Conservation (phyloP, 2,113 vertebrate genomes). For the Heliornis fulica region DNA sequence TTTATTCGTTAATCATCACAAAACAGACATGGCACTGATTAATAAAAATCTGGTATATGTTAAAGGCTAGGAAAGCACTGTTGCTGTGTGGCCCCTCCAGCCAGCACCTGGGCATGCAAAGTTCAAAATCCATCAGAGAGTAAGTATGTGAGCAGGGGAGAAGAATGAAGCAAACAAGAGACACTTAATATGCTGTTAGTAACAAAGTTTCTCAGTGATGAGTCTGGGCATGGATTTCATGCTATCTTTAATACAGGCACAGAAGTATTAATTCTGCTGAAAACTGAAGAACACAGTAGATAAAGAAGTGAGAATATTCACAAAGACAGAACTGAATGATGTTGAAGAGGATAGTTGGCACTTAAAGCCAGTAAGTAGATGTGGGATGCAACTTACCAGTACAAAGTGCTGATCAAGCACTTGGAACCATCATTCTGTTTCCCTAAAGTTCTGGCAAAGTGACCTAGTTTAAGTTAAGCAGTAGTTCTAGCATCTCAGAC, state of each 20-base stretch:
- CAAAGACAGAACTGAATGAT: not conserved
- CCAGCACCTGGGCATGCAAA: not conserved
- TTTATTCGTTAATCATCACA: slow-evolving; percentile 13
- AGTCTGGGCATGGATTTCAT: not conserved
- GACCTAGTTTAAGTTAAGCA: not conserved
- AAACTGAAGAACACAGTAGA: not conserved
- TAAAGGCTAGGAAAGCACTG: not conserved
- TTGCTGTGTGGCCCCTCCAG: not conserved
- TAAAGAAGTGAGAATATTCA: not conserved
- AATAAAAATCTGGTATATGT: not conserved
- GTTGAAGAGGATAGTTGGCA: not conserved
- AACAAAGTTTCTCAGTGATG: not conserved
- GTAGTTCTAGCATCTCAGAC: not conserved
- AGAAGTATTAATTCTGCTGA: not conserved
- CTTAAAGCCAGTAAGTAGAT: not conserved
- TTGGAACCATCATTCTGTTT: too few species aligned
- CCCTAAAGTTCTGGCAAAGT: too few species aligned
- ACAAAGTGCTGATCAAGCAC: not conserved
- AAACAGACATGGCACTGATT: not conserved
- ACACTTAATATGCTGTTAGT: not conserved
- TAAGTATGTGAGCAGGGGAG: not conserved
- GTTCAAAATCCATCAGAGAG: not conserved
- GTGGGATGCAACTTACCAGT: not conserved
- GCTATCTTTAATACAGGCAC: not conserved
- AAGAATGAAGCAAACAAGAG: not conserved